A percentile compares a stretch with the other conserved stretches of the same genome.
phyloP scores from a whole-genome alignment of 2,797 vertebrate species.

The Prionace glauca region DNA sequence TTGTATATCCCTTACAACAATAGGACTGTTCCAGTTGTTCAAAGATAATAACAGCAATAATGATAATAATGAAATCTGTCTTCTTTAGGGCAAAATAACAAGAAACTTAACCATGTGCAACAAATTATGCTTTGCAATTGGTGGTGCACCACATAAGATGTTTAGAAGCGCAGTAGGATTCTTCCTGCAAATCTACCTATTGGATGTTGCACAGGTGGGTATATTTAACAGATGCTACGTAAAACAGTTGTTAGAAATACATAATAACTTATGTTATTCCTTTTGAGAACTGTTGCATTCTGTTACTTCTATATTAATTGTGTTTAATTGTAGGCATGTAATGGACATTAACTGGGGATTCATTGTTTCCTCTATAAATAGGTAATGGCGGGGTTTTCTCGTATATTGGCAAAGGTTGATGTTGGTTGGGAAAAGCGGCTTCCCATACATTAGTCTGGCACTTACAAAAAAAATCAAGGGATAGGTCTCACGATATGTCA shows the following conservation, averaged over 20 bases:
- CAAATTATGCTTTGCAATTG: slow-evolving; percentile 89
- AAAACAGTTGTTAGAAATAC: not conserved
- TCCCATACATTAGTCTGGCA: too few relatives aligned
- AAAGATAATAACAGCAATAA: not conserved
- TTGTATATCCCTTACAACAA: not conserved
- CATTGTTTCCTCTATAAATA: too few relatives aligned
- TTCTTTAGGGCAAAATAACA: slow-evolving; percentile 50
- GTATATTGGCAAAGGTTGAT: too few relatives aligned
- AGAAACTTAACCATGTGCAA: slow-evolving; percentile 67
- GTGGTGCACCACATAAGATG: slow-evolving; percentile 84
- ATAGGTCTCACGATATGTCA: too few relatives aligned
- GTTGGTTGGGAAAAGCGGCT: too few relatives aligned
- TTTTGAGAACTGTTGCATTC: not conserved
- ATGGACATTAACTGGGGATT: too few relatives aligned
- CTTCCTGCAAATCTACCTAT: slow-evolving; percentile 91
- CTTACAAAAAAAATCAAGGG: too few relatives aligned
- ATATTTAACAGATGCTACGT: slow-evolving; percentile 3
- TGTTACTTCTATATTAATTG: not conserved
- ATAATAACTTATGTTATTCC: not conserved
- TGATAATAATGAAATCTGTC: not conserved
- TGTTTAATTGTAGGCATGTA: too few relatives aligned
- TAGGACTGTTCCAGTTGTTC: not conserved
- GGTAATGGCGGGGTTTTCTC: too few relatives aligned
- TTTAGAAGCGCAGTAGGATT: slow-evolving; percentile 84
- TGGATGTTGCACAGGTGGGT: slow-evolving; percentile 84